Base-by-base conservation (phyloP, 92 coral and sea anemone species). In the Heliopora coerulea region DNA sequence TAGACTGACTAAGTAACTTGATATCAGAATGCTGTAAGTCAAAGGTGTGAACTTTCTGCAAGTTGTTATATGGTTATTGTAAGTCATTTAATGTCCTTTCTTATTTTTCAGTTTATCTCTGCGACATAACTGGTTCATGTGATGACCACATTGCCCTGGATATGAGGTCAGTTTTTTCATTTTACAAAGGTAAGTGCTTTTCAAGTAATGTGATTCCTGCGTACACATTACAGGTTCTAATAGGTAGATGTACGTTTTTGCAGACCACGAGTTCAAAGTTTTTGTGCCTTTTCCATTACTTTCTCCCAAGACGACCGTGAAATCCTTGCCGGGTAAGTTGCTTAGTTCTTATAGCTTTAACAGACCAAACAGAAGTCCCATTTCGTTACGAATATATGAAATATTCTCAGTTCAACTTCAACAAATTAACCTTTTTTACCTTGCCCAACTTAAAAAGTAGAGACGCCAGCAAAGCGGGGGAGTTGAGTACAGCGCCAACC, bases 251-350 rank as follows among this genome's bases (percentile, higher is more conserved):
- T 52, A 11, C 11, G 42, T 49, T 13, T 18, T 52, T 57, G 20
- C 69, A 92, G 97, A 72, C 93, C 97, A 4, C 65, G 59, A 8
- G 75, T 73, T 20, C 54, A 75, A 24, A 80, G 93, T 59, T 92
- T 92, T 75, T 92, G 97, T 79, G 97, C 97, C 26, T 92, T 92
- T 78, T 89, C 97, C 13, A 83, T 89, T 30, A 86, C 82, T 26
- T 92, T 92, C 75, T 92, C 97, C 25, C 96, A 92, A 56, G 97
- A 92, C 68, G 88, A 90, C 62, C 73, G 40, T 30, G 97, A 92
- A 81, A 85, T 92, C 50, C 68, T 92, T 27, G 90, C 88, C 41
- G 97, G 97, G 97, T 89, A 58, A 89, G 91, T 87, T 20, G n/a
- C 20, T 2, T 13, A 49, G 32, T 33, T 2, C 30, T 24, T 24